Evolutionary conservation across 1,140 invertebrate genomes (phyloP), one percentile per base, ranked within the genome.

Genomic region (Ceratina calcarata): DNA sequence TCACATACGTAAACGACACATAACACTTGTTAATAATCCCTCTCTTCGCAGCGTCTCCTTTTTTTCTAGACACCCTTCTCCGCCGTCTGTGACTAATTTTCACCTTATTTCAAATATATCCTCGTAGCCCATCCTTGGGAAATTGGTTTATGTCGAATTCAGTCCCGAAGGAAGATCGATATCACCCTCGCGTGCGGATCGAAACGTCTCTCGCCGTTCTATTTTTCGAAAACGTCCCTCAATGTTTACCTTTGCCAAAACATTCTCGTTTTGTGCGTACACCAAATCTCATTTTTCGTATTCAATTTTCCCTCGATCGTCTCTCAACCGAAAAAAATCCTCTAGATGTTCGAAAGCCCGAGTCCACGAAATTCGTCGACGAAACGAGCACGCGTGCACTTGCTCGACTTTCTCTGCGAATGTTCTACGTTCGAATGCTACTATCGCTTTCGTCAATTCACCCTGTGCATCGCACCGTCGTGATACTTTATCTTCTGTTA

Each of bases 1-100:
- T 80, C 85, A 67, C 84, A 84, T 87, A 86, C 85, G 84, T 86
- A 86, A 82, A 86, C 85, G 80, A 86, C 85, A 86, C 84, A 78
- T 86, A 86, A 86, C 81, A 83, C 72, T 79, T 77, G 27, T 72
- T 37, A 80, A 86, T 83, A 83, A 72, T 55, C 32, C 76, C 69
- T 45, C 73, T 78, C 15, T 71, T 66, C 70, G 70, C 51, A 65
- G 79, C 65, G 71, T 74, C 65, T 53, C 61, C 49, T 27, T 78
- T 32, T 53, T 49, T 64, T 68, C 79, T 45, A 49, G 24, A 32
- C 18, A 57, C 70, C 70, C 73, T 24, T 16, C 20, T 69, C 49
- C 27, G n/a, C n/a, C 18, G 45, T 20, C 73, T 69, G 70, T 75
- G 74, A 78, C 61, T 82, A 86, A 86, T 79, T 78, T 85, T 72